Percentiles rank a stretch among this genome's conserved stretches.
These are phyloP conservation scores for Heliconius aoede DNA, from an alignment of 2,888 invertebrate species.

Conservation along the genomic window DNA sequence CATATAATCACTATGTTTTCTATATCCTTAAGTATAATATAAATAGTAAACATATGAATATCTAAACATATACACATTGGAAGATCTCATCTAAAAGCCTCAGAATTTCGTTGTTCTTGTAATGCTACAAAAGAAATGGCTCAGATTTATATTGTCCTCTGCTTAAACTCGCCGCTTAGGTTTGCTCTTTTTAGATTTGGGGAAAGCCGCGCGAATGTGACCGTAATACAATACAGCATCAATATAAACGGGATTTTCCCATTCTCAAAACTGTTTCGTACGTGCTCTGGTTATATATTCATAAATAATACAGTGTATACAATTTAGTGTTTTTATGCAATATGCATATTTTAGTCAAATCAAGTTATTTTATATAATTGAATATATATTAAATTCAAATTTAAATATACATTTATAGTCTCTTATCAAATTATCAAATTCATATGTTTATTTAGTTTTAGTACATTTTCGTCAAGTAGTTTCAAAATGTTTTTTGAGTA, in stretches of 20 bases:
- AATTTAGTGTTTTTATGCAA: background rate
- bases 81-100: slow-evolving; percentile 9
- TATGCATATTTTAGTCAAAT: background rate
- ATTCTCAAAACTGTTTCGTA: slow-evolving; percentile 18
- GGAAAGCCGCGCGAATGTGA: slow-evolving; percentile 38
- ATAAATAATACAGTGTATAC: slow-evolving; percentile 7
- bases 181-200: slow-evolving; percentile 35
- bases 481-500: slow-evolving; percentile 5
- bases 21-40: background rate
- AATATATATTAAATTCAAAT: background rate
- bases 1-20: background rate
- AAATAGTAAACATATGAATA: background rate
- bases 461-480: background rate
- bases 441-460: background rate
- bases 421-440: background rate
- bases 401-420: background rate
- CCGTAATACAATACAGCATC: slow-evolving; percentile 31
- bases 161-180: slow-evolving; percentile 33
- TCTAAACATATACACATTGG: background rate
- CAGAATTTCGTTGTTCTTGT: slow-evolving; percentile 17
- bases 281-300: slow-evolving; percentile 10
- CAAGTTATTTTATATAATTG: background rate
- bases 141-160: slow-evolving; percentile 30
- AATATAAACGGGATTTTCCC: slow-evolving; percentile 27
- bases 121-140: slow-evolving; percentile 24